A percentile compares a stretch with the other conserved stretches of the same genome.
Evolutionary conservation across 2,113 vertebrate genomes (phyloP).

Genomic region (Copsychus sechellarum): DNA sequence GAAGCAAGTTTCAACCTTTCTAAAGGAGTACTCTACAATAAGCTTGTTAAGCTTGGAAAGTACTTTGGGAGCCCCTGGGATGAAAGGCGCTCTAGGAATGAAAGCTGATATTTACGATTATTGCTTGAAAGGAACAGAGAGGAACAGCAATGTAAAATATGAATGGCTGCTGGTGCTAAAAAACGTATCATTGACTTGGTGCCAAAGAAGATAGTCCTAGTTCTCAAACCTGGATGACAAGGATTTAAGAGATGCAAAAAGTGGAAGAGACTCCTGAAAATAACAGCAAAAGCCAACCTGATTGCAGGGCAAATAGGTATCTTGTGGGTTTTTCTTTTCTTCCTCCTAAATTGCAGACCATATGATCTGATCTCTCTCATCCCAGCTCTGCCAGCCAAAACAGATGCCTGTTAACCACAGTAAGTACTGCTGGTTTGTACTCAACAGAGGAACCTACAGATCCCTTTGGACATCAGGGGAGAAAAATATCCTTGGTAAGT

Average conservation of each 20-base stretch:
- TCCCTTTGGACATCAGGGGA: neutral
- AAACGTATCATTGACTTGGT: neutral
- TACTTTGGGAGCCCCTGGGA: slow-evolving; percentile 47
- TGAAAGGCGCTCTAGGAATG: slow-evolving; percentile 52
- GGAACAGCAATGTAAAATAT: slow-evolving; percentile 53
- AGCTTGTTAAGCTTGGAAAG: slow-evolving; percentile 54
- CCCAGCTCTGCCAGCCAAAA: neutral
- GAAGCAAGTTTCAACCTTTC: slow-evolving; percentile 40
- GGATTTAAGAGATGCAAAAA: slow-evolving; percentile 34
- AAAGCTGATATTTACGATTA: slow-evolving; percentile 65
- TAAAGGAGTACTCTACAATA: slow-evolving; percentile 28
- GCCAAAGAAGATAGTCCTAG: slow-evolving; percentile 25
- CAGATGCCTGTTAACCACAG: neutral
- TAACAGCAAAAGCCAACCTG: neutral
- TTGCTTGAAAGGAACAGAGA: slow-evolving; percentile 49
- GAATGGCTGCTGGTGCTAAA: slow-evolving; percentile 52
- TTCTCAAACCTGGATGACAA: slow-evolving; percentile 23
- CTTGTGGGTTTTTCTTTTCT: neutral
- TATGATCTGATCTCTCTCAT: neutral
- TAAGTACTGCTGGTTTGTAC: neutral
- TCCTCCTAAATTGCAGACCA: neutral
- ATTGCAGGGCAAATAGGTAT: neutral
- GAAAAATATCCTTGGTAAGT: neutral
- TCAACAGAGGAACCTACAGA: neutral
- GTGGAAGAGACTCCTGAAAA: neutral